These are phyloP conservation scores for Hemibagrus guttatus DNA, from an alignment of 2,797 vertebrate genomes.

Conservation along the genomic window DNA sequence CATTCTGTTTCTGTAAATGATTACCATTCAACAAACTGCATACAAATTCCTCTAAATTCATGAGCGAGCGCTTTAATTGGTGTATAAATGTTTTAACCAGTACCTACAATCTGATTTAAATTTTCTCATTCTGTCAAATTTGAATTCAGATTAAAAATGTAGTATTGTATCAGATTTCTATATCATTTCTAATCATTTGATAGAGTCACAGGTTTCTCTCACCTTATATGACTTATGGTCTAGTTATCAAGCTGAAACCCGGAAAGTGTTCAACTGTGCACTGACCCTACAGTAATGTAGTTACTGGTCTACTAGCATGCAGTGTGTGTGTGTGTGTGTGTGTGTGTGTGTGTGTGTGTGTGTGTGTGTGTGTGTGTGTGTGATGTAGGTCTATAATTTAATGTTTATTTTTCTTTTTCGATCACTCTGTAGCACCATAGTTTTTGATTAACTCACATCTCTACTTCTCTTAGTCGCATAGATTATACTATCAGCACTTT, in stretches of 20 bases:
- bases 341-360: slow-evolving; percentile 10
- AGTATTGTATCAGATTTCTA: neutral
- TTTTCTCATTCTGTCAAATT: neutral
- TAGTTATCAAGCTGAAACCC: slow-evolving; percentile 5
- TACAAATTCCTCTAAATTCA: neutral
- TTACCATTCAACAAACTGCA: neutral
- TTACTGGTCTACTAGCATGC: neutral
- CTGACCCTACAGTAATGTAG: neutral
- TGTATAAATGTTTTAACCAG: neutral
- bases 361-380: slow-evolving; percentile 2
- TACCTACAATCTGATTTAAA: neutral
- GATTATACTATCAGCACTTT: neutral
- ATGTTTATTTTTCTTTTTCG: neutral
- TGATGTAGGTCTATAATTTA: neutral
- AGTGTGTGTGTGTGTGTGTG: neutral
- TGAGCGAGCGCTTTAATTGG: neutral
- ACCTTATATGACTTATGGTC: neutral
- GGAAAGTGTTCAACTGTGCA: neutral
- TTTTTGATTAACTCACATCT: slow-evolving; percentile 10
- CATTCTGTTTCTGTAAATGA: neutral
- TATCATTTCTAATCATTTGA: neutral
- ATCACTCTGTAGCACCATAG: neutral
- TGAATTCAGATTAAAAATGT: neutral
- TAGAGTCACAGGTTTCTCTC: neutral
- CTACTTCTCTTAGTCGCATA: neutral